phyloP scores from a whole-genome alignment of 2,888 invertebrate species.

The Horisme vitalbata region DNA sequence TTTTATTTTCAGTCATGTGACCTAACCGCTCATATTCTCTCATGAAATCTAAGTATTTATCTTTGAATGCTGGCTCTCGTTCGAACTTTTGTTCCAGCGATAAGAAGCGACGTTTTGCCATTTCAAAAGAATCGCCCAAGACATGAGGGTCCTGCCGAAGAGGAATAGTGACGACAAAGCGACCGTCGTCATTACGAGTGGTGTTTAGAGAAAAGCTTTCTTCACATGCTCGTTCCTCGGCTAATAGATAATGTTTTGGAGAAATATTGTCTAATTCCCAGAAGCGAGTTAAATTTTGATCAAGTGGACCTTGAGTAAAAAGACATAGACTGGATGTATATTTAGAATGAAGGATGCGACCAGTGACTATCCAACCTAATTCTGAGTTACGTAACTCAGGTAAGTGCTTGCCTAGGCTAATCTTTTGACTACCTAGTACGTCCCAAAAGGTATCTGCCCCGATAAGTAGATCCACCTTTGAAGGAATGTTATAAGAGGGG shows the following conservation, averaged over 20 bases:
- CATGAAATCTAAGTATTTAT: neutral
- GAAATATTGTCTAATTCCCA: neutral
- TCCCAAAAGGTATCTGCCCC: neutral
- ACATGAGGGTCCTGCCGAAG: constrained; percentile 13
- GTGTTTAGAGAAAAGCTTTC: neutral
- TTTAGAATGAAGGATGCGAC: neutral
- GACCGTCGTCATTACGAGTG: constrained; percentile 3
- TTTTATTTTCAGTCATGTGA: neutral
- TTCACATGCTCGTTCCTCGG: neutral
- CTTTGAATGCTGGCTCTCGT: constrained; percentile 7
- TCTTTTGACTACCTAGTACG: neutral
- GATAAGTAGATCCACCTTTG: neutral
- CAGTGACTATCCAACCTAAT: constrained; percentile 2
- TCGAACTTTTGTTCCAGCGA: constrained; percentile 19
- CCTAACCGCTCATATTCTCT: neutral
- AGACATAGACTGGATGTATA: neutral
- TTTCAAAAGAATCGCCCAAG: constrained; percentile 15
- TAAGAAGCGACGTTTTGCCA: constrained; percentile 12
- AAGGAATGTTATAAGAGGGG: constrained; percentile 4
- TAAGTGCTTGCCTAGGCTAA: neutral
- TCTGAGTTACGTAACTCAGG: neutral
- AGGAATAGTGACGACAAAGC: constrained; percentile 22
- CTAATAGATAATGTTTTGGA: neutral
- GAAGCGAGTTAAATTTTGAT: neutral
- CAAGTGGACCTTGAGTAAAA: neutral